Conservation (phyloP, 92 coral and sea anemone species). For the Nematostella vectensis region DNA sequence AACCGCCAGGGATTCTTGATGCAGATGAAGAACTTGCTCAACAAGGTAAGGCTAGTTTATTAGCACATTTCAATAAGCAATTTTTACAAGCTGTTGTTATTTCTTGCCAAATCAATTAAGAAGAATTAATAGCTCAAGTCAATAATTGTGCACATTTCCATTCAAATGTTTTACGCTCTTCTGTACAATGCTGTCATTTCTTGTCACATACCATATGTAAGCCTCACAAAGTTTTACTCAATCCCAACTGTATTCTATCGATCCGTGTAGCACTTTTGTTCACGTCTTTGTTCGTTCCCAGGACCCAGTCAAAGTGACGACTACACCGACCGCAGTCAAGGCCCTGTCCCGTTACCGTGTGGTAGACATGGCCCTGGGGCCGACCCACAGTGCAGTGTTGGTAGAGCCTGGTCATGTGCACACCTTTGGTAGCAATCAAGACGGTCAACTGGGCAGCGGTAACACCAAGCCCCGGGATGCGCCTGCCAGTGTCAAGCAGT, state of each 20-base stretch:
- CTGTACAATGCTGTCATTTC: no score
- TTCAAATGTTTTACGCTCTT: no score
- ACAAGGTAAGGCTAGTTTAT: slow-evolving; percentile 48
- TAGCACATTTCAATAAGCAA: no score
- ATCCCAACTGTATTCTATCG: no score
- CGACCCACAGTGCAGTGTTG: slow-evolving; percentile 86
- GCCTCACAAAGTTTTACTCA: no score
- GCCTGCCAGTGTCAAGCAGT: slow-evolving; percentile 75
- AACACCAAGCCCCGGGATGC: slow-evolving; percentile 89
- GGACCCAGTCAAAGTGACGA: slow-evolving; percentile 95
- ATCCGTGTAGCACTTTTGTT: no score
- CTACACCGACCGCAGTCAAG: slow-evolving; percentile 83
- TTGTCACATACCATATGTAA: no score
- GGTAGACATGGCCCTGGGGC: slow-evolving; percentile 85
- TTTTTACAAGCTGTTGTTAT: no score
- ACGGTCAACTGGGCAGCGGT: slow-evolving; percentile 85
- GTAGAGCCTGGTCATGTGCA: slow-evolving; percentile 92
- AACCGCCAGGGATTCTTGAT: slow-evolving; percentile 96
- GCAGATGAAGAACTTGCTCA: slow-evolving; percentile 89
- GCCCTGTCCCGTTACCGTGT: slow-evolving; percentile 90
- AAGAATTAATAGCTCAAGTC: no score
- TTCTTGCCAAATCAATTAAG: no score
- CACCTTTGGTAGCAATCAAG: slow-evolving; percentile 87
- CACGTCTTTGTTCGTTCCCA: neutral
- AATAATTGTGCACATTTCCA: no score